A percentile compares a stretch with the other conserved stretches of the same genome.
Conservation (phyloP, 2,888 invertebrate genomes). For the Dysmachus trigonus region DNA sequence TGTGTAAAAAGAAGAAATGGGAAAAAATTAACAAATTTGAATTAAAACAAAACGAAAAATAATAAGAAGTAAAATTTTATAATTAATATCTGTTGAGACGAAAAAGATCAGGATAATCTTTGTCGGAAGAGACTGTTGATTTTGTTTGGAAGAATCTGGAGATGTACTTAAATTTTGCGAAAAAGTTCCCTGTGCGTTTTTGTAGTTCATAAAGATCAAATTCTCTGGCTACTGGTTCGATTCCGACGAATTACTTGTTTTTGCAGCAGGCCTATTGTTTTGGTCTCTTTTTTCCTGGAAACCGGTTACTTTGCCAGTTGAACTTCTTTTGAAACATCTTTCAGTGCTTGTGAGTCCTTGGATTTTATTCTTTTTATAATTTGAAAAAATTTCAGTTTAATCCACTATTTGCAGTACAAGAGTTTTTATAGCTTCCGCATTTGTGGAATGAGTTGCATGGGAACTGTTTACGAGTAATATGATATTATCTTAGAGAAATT, state of each 20-base stretch:
- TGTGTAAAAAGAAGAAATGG: background rate
- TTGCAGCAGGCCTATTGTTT: background rate
- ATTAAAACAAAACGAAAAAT: background rate
- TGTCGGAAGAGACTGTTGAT: background rate
- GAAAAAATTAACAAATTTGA: background rate
- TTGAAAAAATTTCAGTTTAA: background rate
- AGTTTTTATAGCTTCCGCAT: background rate
- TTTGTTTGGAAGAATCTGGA: background rate
- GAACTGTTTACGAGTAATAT: background rate
- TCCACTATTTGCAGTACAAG: background rate
- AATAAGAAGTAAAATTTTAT: background rate
- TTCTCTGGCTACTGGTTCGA: background rate
- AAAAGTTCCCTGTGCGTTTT: background rate
- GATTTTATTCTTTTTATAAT: background rate
- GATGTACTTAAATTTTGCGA: background rate
- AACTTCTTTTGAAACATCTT: background rate
- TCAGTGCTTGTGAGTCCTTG: background rate
- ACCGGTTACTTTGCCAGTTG: background rate
- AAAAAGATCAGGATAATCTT: background rate
- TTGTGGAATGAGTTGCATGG: background rate
- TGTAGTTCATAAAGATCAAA: background rate
- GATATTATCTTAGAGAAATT: background rate
- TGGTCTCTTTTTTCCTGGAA: background rate
- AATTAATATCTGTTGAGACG: background rate
- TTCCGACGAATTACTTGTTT: background rate